Conservation (phyloP, 1,140 invertebrate genomes). For the Telenomus remus region DNA sequence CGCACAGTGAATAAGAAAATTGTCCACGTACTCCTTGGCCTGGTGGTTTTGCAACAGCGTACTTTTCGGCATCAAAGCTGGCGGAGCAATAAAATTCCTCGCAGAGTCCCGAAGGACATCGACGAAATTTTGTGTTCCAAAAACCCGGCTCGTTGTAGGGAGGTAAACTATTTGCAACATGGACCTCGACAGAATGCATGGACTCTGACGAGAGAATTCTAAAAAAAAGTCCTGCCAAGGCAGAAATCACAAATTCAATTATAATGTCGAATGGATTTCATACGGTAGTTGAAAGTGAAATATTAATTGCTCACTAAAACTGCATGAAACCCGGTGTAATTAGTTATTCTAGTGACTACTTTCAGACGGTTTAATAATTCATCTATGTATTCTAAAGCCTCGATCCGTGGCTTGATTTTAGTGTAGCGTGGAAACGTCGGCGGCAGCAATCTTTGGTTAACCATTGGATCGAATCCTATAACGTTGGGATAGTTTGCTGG, state of each 20-base stretch:
- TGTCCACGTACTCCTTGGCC: slow-evolving; percentile 90
- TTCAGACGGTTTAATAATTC: slow-evolving; percentile 87
- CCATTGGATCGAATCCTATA: slow-evolving; percentile 95
- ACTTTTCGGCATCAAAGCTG: slow-evolving; percentile 84
- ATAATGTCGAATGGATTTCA: too few relatives aligned
- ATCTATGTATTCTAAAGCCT: slow-evolving; percentile 90
- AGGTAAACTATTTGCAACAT: slow-evolving; percentile 90
- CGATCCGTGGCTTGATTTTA: slow-evolving; percentile 89
- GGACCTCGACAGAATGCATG: slow-evolving; percentile 95
- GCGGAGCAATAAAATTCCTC: slow-evolving; percentile 90
- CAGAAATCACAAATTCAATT: slow-evolving; percentile 18
- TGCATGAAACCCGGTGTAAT: slow-evolving; percentile 86
- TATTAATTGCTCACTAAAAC: slow-evolving; percentile 81
- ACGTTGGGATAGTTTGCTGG: slow-evolving; percentile 74
- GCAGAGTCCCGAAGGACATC: slow-evolving; percentile 91
- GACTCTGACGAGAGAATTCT: slow-evolving; percentile 88
- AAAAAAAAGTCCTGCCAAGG: slow-evolving; percentile 91
- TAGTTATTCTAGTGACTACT: slow-evolving; percentile 88
- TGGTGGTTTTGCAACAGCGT: slow-evolving; percentile 79
- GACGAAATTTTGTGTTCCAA: slow-evolving; percentile 78
- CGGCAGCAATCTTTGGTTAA: slow-evolving; percentile 94
- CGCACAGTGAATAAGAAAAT: slow-evolving; percentile 91
- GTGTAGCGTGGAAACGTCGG: slow-evolving; percentile 99
- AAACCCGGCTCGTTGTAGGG: slow-evolving; percentile 74
- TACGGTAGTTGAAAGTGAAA: too few relatives aligned